Evolutionary conservation across 30 jellyfish, hydroid and myxozoan genomes (phyloP), one percentile per base, ranked within the genome.

Genomic region (Hydractinia symbiolongicarpus): DNA sequence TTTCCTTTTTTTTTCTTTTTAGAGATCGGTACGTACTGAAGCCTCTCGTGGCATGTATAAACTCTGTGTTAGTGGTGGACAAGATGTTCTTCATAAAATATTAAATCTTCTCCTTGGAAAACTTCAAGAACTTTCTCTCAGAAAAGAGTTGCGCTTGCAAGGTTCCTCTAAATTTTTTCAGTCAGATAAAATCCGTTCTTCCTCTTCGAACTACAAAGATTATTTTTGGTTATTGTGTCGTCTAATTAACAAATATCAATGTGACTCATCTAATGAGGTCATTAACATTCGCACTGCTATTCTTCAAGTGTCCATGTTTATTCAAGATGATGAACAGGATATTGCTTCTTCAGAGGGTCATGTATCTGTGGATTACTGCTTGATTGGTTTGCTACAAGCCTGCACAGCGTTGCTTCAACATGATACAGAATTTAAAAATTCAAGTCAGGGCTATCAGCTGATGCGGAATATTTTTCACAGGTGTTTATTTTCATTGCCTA

Each of bases 31-130:
- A 9, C 95, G 98, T 14, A 76, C 95, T n/a, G 98, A 93, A 66
- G 98, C 96, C 66, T 84, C 98, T 5, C 93, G 96, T 66, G 98
- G 98, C n/a, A 81, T 93, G 54, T 93, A 87, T 85, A 93, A 93
- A 61, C 86, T 93, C 94, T 93, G 98, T 70, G 81, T 93, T 73
- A 87, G 98, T 54, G 96, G 96, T 56, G 89, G 88, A 16, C 60
- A 58, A 5, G 61, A 68, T 68, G 88, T 88, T 4, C 72, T 87
- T 57, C 71, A 86, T 52, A 84, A 72, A 57, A 96, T 93, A 21
- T 79, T 93, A 51, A 77, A 76, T 67, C 67, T 86, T 9, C 64
- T 93, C 53, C 82, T 93, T 50, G 89, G 79, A 8, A 93, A 79
- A 66, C 87, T 93, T 9, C 93, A 93, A 4, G 91, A 85, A 9